A percentile compares a stretch with the other conserved stretches of the same genome.
Conservation (phyloP, 1,140 invertebrate genomes). For the Drosophila lacertosa region DNA sequence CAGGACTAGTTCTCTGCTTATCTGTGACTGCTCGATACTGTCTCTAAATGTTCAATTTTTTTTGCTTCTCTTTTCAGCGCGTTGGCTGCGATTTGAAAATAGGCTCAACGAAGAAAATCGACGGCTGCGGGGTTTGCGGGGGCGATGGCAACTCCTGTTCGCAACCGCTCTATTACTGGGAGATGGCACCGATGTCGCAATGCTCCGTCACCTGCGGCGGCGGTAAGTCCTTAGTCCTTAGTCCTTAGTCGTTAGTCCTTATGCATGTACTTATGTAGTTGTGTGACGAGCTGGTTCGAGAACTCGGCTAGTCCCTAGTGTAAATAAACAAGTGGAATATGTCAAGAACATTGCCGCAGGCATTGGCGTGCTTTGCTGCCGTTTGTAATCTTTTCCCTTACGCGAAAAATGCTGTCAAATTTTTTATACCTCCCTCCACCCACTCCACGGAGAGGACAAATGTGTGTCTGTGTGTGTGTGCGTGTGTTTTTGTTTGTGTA, state of each 20-base stretch:
- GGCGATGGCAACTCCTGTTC: slow-evolving; percentile 93
- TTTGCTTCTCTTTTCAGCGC: slow-evolving; percentile 86
- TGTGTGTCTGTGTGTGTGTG: slow-evolving; percentile 12
- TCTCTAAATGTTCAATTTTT: slow-evolving; percentile 9
- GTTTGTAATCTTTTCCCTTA: slow-evolving; percentile 61
- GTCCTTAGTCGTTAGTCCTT: slow-evolving; percentile 7
- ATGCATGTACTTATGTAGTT: slow-evolving; percentile 21
- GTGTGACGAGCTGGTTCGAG: background rate
- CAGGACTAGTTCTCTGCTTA: background rate
- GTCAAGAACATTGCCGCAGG: slow-evolving; percentile 72
- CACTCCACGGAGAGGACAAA: background rate
- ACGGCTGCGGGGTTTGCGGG: slow-evolving; percentile 95
- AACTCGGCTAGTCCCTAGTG: slow-evolving; percentile 48
- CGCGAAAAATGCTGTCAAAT: slow-evolving; percentile 62
- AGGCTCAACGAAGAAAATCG: slow-evolving; percentile 92
- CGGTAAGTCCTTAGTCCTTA: slow-evolving; percentile 87
- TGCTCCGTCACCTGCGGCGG: slow-evolving; percentile 96
- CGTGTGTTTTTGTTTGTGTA: too few species aligned
- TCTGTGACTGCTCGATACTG: background rate
- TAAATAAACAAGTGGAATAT: slow-evolving; percentile 82
- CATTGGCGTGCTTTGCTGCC: slow-evolving; percentile 64
- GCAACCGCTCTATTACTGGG: slow-evolving; percentile 92
- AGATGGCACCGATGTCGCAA: slow-evolving; percentile 90
- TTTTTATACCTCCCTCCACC: slow-evolving; percentile 35
- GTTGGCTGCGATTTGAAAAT: slow-evolving; percentile 95